These are phyloP conservation scores for Larimichthys crocea DNA, from an alignment of 2,113 vertebrate genomes.

Conservation along the genomic window DNA sequence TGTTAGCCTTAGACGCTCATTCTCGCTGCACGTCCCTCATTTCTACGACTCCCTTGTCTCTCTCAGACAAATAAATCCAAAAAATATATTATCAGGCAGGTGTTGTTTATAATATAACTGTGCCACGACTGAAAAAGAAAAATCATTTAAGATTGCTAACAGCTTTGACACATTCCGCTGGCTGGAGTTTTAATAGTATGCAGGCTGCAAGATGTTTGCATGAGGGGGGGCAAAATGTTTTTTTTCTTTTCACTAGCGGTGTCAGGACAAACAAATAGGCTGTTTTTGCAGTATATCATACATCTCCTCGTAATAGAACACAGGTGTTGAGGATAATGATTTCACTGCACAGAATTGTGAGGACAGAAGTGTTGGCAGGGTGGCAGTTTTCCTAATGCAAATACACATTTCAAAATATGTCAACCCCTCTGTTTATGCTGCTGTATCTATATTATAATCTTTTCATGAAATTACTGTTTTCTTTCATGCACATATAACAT, in stretches of 20 bases:
- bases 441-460: no score
- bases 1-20: conserved; percentile 52
- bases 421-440: background rate
- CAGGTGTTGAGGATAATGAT: background rate
- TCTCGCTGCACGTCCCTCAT: conserved; percentile 18
- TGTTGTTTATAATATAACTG: conserved; percentile 60
- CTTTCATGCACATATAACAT: no score
- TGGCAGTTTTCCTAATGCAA: background rate
- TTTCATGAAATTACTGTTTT: no score
- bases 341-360: background rate
- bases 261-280: background rate
- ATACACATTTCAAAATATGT: background rate
- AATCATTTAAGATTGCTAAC: conserved; percentile 39
- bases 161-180: conserved; percentile 24
- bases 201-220: background rate
- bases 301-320: background rate
- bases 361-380: background rate
- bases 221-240: background rate
- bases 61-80: conserved; percentile 54
- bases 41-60: conserved; percentile 38
- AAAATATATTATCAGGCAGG: conserved; percentile 55
- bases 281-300: background rate
- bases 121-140: conserved; percentile 32
- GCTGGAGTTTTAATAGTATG: conserved; percentile 9
- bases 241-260: conserved; percentile 2